These are phyloP conservation scores for Passer montanus DNA, from an alignment of 2,113 vertebrate genomes.

Conservation along the genomic window DNA sequence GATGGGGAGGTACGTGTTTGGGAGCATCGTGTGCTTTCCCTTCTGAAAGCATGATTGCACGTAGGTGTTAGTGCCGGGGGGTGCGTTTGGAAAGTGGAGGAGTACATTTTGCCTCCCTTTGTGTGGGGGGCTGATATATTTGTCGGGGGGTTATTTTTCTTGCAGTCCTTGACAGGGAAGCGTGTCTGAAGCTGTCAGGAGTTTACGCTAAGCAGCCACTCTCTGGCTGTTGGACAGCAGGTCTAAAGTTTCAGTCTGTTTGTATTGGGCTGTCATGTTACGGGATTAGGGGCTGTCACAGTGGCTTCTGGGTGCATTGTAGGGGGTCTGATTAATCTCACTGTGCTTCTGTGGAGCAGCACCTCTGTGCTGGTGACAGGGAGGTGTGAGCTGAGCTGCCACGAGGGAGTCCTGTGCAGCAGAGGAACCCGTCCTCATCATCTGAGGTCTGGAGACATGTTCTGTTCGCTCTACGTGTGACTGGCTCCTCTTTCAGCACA, in stretches of 20 bases:
- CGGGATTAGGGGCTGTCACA: slow-evolving; percentile 74
- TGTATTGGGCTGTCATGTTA: slow-evolving; percentile 76
- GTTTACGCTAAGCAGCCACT: slow-evolving; percentile 70
- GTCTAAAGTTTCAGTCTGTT: slow-evolving; percentile 81
- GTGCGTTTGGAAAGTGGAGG: not conserved
- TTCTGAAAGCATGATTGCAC: not conserved
- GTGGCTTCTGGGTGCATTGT: slow-evolving; percentile 70
- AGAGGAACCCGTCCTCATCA: not conserved
- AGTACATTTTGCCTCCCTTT: not conserved
- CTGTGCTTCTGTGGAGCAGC: not conserved
- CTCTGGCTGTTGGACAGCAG: slow-evolving; percentile 73
- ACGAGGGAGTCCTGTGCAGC: not conserved
- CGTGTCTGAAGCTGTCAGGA: slow-evolving; percentile 74
- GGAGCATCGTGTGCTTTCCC: not conserved
- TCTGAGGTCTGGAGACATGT: not conserved
- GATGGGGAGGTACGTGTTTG: not conserved
- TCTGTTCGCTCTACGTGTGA: not conserved
- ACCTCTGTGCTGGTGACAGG: not conserved
- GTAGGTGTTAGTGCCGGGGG: not conserved
- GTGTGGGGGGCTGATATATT: not conserved
- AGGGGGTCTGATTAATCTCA: slow-evolving; percentile 79
- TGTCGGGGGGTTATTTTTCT: slow-evolving; percentile 16
- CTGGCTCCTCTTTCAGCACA: not conserved
- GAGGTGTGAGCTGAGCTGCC: not conserved
- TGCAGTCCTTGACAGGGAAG: not conserved